A percentile compares a stretch with the other conserved stretches of the same genome.
These are phyloP conservation scores for Macroramphosus scolopax DNA, from an alignment of 2,797 vertebrate species.

Conservation along the genomic window DNA sequence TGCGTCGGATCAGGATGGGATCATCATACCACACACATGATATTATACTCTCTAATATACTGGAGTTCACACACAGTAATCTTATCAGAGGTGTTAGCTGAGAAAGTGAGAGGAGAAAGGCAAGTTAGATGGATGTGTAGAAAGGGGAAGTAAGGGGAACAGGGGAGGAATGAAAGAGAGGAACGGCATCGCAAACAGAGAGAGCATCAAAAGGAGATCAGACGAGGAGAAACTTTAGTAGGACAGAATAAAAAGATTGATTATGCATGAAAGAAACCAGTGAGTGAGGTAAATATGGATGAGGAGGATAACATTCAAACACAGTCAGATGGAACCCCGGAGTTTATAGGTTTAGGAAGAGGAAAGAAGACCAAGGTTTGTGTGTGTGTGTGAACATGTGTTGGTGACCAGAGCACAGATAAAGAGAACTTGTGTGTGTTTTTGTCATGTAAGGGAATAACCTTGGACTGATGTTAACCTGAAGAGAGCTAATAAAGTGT, in stretches of 20 bases:
- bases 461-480: constrained; percentile 45
- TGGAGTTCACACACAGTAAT: constrained; percentile 5
- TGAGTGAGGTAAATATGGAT: too few relatives aligned
- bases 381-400: constrained; percentile 3
- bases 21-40: constrained; percentile 8
- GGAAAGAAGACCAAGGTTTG: constrained; percentile 5
- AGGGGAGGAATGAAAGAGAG: neutral
- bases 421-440: neutral
- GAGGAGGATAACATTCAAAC: too few relatives aligned
- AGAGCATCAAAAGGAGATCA: constrained; percentile 30
- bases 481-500: constrained; percentile 36
- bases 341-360: too few relatives aligned
- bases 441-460: constrained; percentile 37
- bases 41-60: neutral
- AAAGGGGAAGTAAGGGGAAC: neutral
- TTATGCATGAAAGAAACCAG: constrained; percentile 19
- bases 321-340: too few relatives aligned
- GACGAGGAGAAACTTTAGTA: constrained; percentile 31
- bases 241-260: constrained; percentile 16
- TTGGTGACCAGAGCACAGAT: constrained; percentile 5
- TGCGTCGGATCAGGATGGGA: too few relatives aligned
- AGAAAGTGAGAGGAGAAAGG: neutral
- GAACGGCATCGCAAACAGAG: neutral
- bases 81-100: constrained; percentile 1
- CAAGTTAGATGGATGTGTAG: too few relatives aligned